Percentiles rank a stretch among this genome's conserved stretches.
phyloP scores from a whole-genome alignment of 2,888 invertebrate genomes.

The Leistus spinibarbis region DNA sequence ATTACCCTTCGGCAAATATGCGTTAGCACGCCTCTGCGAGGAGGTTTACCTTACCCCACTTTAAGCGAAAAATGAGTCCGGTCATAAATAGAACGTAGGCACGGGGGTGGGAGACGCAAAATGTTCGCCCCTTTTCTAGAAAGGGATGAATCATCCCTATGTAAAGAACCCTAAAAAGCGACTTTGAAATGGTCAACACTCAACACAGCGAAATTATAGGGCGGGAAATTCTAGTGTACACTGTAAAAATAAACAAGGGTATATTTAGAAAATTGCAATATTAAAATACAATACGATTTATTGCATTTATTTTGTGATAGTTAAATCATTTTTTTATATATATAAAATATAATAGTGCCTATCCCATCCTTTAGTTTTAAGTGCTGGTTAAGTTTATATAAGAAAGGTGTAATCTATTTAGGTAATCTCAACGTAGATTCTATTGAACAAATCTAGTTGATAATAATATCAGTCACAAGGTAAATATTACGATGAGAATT shows the following conservation, averaged over 20 bases:
- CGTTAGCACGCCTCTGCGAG: neutral
- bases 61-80: neutral
- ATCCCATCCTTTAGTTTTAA: too few relatives aligned
- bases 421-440: neutral
- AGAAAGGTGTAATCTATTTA: too few relatives aligned
- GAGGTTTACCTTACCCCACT: constrained; percentile 28
- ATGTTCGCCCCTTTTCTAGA: neutral
- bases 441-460: neutral
- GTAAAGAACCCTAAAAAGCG: neutral
- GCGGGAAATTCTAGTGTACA: neutral
- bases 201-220: neutral
- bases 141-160: constrained; percentile 21
- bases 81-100: neutral
- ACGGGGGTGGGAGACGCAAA: neutral
- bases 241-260: too few relatives aligned
- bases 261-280: too few relatives aligned
- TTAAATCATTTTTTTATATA: too few relatives aligned
- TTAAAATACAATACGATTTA: too few relatives aligned
- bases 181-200: neutral
- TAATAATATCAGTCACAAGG: neutral
- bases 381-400: too few relatives aligned
- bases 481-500: neutral
- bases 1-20: too few relatives aligned
- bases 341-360: too few relatives aligned
- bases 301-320: too few relatives aligned